Percentiles rank a stretch among this genome's conserved stretches.
These are phyloP conservation scores for Aelia acuminata DNA, from an alignment of 2,888 invertebrate genomes.

Conservation along the genomic window DNA sequence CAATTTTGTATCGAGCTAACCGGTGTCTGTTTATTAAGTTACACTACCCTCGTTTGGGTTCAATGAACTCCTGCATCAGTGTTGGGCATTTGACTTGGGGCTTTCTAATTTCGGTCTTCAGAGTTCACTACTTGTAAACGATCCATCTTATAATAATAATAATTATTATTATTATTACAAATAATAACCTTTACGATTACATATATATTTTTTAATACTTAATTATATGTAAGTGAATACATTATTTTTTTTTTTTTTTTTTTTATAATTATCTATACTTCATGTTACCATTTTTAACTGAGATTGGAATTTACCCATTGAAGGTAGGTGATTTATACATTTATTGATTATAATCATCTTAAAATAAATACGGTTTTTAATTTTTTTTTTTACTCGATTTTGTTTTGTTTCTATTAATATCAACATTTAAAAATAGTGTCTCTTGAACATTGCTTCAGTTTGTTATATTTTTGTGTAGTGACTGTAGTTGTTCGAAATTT, in stretches of 20 bases:
- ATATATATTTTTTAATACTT: too few relatives aligned
- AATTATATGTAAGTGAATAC: too few relatives aligned
- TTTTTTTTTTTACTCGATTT: too few relatives aligned
- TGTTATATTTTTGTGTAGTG: too few relatives aligned
- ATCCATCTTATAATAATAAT: neutral
- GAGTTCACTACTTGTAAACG: neutral
- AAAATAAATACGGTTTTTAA: neutral
- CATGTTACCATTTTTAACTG: neutral
- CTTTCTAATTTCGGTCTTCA: slow-evolving; percentile 1
- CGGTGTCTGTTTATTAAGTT: neutral
- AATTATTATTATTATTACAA: neutral
- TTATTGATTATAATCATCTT: neutral
- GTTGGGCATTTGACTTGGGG: neutral
- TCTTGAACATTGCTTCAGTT: too few relatives aligned
- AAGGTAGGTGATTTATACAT: neutral
- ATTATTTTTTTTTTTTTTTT: too few relatives aligned
- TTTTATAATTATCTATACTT: neutral
- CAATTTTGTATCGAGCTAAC: too few relatives aligned
- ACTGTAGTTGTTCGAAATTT: too few relatives aligned
- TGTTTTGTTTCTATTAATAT: too few relatives aligned
- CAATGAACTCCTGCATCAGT: slow-evolving; percentile 3
- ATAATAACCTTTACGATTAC: neutral
- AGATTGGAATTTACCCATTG: neutral
- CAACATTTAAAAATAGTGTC: too few relatives aligned
- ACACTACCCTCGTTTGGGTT: slow-evolving; percentile 11